These are phyloP conservation scores for Drosophila orena DNA, from an alignment of 1,140 invertebrate genomes.

Conservation along the genomic window DNA sequence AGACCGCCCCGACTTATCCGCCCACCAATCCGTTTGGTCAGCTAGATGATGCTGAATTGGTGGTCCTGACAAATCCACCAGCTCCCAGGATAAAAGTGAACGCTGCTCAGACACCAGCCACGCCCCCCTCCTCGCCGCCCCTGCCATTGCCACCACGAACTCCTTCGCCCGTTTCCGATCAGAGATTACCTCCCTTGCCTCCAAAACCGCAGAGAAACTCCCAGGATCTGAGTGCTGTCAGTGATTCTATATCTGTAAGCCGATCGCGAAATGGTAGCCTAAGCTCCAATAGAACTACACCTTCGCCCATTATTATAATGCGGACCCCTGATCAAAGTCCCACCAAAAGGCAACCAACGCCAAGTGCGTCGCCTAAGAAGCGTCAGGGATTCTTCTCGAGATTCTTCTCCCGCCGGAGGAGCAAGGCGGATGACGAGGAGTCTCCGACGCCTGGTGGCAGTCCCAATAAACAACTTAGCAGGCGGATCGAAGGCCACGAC, in stretches of 20 bases:
- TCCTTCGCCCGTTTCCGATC: slow-evolving; percentile 69
- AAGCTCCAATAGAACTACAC: slow-evolving; percentile 79
- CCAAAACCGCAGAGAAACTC: slow-evolving; percentile 72
- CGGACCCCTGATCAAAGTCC: slow-evolving; percentile 84
- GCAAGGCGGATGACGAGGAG: slow-evolving; percentile 69
- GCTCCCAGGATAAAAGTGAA: slow-evolving; percentile 85
- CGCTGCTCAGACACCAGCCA: slow-evolving; percentile 67
- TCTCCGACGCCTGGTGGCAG: slow-evolving; percentile 12
- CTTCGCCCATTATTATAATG: slow-evolving; percentile 84
- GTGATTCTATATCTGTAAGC: slow-evolving; percentile 56
- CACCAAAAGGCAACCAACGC: slow-evolving; percentile 84
- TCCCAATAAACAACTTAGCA: slow-evolving; percentile 13
- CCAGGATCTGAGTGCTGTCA: slow-evolving; percentile 60
- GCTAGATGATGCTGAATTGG: slow-evolving; percentile 65
- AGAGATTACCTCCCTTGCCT: slow-evolving; percentile 68
- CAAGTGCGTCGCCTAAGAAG: slow-evolving; percentile 85
- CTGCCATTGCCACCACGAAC: slow-evolving; percentile 71
- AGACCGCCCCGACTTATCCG: slow-evolving; percentile 28
- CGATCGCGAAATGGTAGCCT: slow-evolving; percentile 72
- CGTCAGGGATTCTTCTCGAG: slow-evolving; percentile 89
- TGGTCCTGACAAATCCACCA: slow-evolving; percentile 79
- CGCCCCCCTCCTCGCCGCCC: slow-evolving; percentile 61
- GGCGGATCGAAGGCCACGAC: slow-evolving; percentile 50
- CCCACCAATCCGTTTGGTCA: slow-evolving; percentile 65
- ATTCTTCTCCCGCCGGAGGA: slow-evolving; percentile 86